These are phyloP conservation scores for Myocastor coypus DNA, from an alignment of 2,113 vertebrate genomes.

Conservation along the genomic window DNA sequence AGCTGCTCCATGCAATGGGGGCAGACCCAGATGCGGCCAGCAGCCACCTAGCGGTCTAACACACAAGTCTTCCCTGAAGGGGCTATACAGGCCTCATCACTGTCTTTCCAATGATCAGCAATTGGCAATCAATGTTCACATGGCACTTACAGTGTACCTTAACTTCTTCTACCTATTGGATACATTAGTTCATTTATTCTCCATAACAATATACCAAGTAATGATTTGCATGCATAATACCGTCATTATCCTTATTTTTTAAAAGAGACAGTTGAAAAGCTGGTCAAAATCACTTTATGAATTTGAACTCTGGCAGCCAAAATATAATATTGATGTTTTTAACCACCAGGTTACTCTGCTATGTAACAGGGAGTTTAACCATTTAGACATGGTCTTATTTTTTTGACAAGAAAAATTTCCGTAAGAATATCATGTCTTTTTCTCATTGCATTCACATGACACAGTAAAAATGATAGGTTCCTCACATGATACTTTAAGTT, in stretches of 20 bases:
- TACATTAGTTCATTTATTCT: background rate
- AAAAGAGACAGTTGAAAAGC: background rate
- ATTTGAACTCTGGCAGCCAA: background rate
- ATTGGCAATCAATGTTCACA: background rate
- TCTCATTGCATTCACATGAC: background rate
- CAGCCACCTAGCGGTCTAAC: rapidly evolving
- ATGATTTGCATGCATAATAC: background rate
- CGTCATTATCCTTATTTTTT: background rate
- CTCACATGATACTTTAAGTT: background rate
- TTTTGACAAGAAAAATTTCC: background rate
- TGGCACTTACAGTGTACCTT: background rate
- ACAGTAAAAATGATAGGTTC: background rate
- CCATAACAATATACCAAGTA: background rate
- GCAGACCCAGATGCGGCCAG: background rate
- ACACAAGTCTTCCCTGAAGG: background rate
- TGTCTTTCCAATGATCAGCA: background rate
- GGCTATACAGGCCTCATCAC: background rate
- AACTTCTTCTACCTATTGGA: background rate
- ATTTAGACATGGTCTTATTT: background rate
- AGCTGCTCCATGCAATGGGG: background rate
- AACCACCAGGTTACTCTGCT: too few species aligned
- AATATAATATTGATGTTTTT: background rate
- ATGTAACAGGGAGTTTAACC: background rate
- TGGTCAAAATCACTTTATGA: background rate
- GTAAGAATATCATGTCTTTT: background rate